These are phyloP conservation scores for Drosophila birchii DNA, from an alignment of 2,888 invertebrate genomes.

Conservation along the genomic window DNA sequence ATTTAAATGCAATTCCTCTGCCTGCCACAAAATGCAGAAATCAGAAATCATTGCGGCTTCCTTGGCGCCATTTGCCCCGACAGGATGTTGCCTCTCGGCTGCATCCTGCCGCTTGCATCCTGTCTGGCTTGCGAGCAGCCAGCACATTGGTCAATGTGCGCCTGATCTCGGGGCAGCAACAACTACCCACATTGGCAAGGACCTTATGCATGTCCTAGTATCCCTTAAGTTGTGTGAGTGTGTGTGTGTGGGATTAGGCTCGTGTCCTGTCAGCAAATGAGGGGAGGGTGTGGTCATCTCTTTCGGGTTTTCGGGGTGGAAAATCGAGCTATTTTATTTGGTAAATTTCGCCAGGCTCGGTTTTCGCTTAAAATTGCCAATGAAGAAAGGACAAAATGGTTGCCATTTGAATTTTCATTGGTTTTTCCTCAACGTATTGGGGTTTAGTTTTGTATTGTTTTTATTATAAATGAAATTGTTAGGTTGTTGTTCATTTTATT, in stretches of 20 bases:
- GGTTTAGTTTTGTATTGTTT: not conserved
- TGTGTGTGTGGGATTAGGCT: slow-evolving; percentile 29
- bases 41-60: slow-evolving; percentile 20
- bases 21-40: slow-evolving; percentile 9
- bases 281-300: slow-evolving; percentile 47
- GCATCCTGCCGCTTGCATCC: slow-evolving; percentile 33
- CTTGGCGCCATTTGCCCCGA: slow-evolving; percentile 38
- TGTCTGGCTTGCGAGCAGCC: slow-evolving; percentile 38
- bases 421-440: not conserved
- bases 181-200: slow-evolving; percentile 30
- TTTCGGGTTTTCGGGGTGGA: slow-evolving; percentile 37
- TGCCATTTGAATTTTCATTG: slow-evolving; percentile 8
- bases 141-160: slow-evolving; percentile 70
- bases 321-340: slow-evolving; percentile 31
- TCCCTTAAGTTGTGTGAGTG: not conserved
- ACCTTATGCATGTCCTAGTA: not conserved
- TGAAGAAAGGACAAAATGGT: slow-evolving; percentile 33
- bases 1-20: slow-evolving; percentile 23
- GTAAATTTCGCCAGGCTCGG: slow-evolving; percentile 4
- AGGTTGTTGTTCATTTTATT: no score
- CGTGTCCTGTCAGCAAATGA: slow-evolving; percentile 39
- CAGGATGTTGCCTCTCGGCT: slow-evolving; percentile 31
- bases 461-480: no score
- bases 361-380: slow-evolving; percentile 9
- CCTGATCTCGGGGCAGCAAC: slow-evolving; percentile 11